phyloP scores from a whole-genome alignment of 2,113 vertebrate genomes.

The Limnothrissa miodon region DNA sequence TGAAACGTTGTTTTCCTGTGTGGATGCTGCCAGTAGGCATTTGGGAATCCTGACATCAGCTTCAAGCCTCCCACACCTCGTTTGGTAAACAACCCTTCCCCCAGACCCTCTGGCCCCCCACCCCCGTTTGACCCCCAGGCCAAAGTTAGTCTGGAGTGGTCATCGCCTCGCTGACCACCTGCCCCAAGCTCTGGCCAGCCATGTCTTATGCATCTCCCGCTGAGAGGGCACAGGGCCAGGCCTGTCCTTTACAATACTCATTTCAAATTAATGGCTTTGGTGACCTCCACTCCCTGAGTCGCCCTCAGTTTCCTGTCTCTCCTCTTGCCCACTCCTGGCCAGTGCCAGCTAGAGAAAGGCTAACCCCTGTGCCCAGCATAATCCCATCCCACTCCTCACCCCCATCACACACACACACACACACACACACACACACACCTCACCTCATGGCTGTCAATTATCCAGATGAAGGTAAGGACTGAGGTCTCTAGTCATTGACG shows the following conservation, averaged over 20 bases:
- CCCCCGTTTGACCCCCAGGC: constrained; percentile 43
- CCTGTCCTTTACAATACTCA: constrained; percentile 57
- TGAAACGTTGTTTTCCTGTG: background rate
- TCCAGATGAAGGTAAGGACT: background rate
- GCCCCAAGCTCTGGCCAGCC: constrained; percentile 35
- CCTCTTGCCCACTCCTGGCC: background rate
- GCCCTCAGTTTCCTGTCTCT: background rate
- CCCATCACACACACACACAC: background rate
- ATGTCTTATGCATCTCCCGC: constrained; percentile 54
- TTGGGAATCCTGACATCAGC: background rate
- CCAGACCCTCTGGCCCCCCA: background rate
- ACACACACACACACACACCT: constrained; percentile 24
- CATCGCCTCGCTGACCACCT: constrained; percentile 56
- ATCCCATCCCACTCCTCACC: background rate
- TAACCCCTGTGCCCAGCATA: background rate
- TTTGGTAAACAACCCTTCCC: background rate
- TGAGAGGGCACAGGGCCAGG: constrained; percentile 27
- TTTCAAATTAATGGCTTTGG: constrained; percentile 69
- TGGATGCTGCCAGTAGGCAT: background rate
- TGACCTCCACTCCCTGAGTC: constrained; percentile 34
- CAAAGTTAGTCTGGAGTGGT: constrained; percentile 35
- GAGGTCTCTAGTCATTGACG: background rate
- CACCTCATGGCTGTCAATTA: constrained; percentile 24
- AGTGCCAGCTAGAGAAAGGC: background rate
- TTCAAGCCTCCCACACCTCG: background rate